Percentiles rank a stretch among this genome's conserved stretches.
Conservation (phyloP, 2,113 vertebrate genomes). For the Dissostichus mawsoni region DNA sequence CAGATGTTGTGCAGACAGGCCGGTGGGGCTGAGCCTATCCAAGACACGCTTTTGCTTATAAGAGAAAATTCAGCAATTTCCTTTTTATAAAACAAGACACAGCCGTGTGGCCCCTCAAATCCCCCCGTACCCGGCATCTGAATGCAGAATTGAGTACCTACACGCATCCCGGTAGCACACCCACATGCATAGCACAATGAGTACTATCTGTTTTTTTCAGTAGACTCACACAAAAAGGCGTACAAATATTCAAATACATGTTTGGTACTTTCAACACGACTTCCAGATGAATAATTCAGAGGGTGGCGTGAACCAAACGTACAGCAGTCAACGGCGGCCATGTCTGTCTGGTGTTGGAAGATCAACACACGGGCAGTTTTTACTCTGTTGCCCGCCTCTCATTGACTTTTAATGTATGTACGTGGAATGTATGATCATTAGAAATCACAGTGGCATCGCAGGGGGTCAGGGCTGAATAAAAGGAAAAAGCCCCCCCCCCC, state of each 20-base stretch:
- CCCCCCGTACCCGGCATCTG: slow-evolving; percentile 37
- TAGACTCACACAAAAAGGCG: slow-evolving; percentile 28
- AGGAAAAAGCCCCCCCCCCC: slow-evolving; percentile 43
- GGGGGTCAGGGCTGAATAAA: slow-evolving; percentile 38
- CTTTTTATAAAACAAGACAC: slow-evolving; percentile 65
- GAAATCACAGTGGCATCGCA: slow-evolving; percentile 32
- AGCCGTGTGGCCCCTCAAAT: slow-evolving; percentile 41
- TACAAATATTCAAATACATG: slow-evolving; percentile 65
- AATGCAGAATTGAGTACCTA: slow-evolving; percentile 48
- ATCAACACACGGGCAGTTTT: slow-evolving; percentile 49
- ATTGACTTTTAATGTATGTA: slow-evolving; percentile 69
- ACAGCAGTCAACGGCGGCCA: slow-evolving; percentile 35
- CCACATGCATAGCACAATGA: slow-evolving; percentile 24
- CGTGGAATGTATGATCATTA: slow-evolving; percentile 64
- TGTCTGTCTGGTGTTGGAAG: slow-evolving; percentile 55
- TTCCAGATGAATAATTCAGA: slow-evolving; percentile 76
- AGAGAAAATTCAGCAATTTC: slow-evolving; percentile 55
- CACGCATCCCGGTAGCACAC: slow-evolving; percentile 27
- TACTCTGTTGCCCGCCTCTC: slow-evolving; percentile 43
- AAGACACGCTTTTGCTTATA: slow-evolving; percentile 35
- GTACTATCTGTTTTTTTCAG: slow-evolving; percentile 47
- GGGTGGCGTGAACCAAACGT: slow-evolving; percentile 60
- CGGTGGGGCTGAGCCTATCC: slow-evolving; percentile 31
- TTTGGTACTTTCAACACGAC: slow-evolving; percentile 73
- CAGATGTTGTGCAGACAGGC: slow-evolving; percentile 29